Evolutionary conservation across 2,888 invertebrate species (phyloP), one percentile per base, ranked within the genome.

Genomic region (Griposia aprilina): DNA sequence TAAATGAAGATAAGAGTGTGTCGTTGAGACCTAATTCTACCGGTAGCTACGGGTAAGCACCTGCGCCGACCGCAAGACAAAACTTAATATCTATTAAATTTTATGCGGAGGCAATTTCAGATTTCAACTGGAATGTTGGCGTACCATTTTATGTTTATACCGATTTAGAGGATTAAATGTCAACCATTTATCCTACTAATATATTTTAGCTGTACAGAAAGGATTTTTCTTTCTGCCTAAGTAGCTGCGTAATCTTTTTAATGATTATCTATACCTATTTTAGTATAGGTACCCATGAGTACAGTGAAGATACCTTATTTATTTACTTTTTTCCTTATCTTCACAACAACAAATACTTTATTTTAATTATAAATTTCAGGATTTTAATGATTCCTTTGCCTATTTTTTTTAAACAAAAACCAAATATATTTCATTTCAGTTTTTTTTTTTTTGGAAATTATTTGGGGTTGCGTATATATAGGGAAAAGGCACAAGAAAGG

Each of bases 401-500:
- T 0, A 23, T 26, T 55, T 66, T 76, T 78, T 71, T 66, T 45
- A 10, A 23, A 59, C 36, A 1, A 7, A 26, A 60, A 52, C n/a
- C n/a, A n/a, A 0, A 4, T 2, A 23, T 26, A 1, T 10, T 45
- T 45, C 6, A 10, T 10, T 10, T 45, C 1, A 10, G 8, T 8
- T 10, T 45, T 45, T 45, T 45, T 45, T 45, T 10, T 23, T 85
- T 83, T 83, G 59, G 67, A 57, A 82, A 45, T 7, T 75, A 26
- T 87, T 86, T 52, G 57, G 80, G 80, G 82, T 76, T 85, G 82
- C 87, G 80, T 88, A 11, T 36, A 2, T 57, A 88, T 86, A 70
- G 85, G 82, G 81, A 78, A 87, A 83, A 89, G 84, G 87, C 81
- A 52, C 71, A 87, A 88, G 82, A 89, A 91, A 90, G 91, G 87